These are phyloP conservation scores for Lithobates sylvaticus DNA, from an alignment of 2,797 vertebrate genomes.

Conservation along the genomic window DNA sequence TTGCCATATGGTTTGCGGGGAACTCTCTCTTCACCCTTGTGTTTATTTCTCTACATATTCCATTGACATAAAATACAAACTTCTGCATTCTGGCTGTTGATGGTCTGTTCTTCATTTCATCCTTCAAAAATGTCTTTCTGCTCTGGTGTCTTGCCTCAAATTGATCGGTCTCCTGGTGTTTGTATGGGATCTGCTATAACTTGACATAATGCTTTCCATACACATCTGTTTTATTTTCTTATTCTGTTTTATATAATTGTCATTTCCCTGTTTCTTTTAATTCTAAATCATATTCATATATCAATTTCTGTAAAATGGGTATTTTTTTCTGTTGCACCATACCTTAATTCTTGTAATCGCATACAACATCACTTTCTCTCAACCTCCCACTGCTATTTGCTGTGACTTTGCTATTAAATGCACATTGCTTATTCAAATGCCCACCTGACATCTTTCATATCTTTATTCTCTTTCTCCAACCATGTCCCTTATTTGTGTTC, in stretches of 20 bases:
- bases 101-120: not conserved
- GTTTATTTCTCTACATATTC: not conserved
- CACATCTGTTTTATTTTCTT: no score
- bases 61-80: not conserved
- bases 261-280: no score
- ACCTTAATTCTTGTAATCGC: no score
- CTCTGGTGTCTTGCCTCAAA: not conserved
- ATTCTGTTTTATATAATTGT: no score
- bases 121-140: not conserved
- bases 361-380: no score
- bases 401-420: not conserved
- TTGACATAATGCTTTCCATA: not conserved
- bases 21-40: not conserved
- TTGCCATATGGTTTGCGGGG: not conserved
- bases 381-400: not conserved
- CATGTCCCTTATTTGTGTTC: slow-evolving; percentile 16
- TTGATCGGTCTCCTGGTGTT: not conserved
- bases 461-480: not conserved
- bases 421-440: not conserved
- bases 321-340: no score
- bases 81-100: not conserved
- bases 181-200: no score
- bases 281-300: no score
- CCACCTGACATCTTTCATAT: not conserved
- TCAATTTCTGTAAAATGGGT: no score